phyloP scores from a whole-genome alignment of 2,888 invertebrate species.

The Andrena bucephala region DNA sequence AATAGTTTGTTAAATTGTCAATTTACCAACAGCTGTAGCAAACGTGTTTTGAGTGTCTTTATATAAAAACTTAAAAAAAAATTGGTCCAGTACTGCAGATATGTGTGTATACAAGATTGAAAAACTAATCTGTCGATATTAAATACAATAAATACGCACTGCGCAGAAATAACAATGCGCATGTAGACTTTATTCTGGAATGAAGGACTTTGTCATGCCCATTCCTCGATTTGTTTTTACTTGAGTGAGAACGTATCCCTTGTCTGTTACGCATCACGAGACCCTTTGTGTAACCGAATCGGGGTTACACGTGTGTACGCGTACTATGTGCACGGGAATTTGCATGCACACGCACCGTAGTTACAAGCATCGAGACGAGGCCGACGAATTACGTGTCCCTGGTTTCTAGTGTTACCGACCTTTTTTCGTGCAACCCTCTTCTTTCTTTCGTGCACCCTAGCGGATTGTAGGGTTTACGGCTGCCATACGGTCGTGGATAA shows the following conservation, averaged over 20 bases:
- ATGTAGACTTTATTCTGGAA: constrained; percentile 3
- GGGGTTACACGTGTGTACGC: constrained; percentile 43
- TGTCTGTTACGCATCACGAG: constrained; percentile 32
- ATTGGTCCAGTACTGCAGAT: too few species aligned
- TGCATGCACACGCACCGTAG: constrained; percentile 51
- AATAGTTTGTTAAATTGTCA: too few species aligned
- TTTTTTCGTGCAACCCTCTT: constrained; percentile 23
- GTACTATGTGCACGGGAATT: constrained; percentile 30
- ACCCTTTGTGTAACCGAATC: constrained; percentile 57
- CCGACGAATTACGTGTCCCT: constrained; percentile 73
- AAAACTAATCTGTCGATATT: too few species aligned
- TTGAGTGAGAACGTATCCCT: not conserved
- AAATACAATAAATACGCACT: not conserved
- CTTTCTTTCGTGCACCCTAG: constrained; percentile 47
- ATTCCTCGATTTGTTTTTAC: constrained; percentile 38
- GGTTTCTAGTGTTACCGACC: constrained; percentile 48
- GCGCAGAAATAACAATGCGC: not conserved
- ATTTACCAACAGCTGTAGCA: too few species aligned
- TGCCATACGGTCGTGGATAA: constrained; percentile 41
- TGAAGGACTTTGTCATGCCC: constrained; percentile 34
- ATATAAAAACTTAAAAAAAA: too few species aligned
- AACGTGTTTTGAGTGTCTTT: too few species aligned
- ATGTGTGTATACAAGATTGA: too few species aligned
- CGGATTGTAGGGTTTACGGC: constrained; percentile 41
- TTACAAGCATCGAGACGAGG: constrained; percentile 72